Percentiles rank a stretch among this genome's conserved stretches.
Evolutionary conservation across 2,113 vertebrate genomes (phyloP).

Genomic region (Anguilla japonica): DNA sequence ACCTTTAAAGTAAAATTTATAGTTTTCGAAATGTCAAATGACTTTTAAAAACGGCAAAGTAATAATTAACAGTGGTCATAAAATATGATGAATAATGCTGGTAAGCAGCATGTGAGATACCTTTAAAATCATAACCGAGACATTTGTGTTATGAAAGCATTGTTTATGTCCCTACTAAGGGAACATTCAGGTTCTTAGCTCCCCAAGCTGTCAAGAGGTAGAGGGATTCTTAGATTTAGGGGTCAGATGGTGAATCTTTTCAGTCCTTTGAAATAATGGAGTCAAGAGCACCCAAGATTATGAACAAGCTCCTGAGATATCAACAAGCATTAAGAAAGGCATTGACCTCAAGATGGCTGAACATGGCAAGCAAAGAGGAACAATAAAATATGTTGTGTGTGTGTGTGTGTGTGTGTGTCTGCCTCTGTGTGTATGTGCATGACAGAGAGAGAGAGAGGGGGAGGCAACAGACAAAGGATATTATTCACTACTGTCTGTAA

Average conservation of each 20-base stretch:
- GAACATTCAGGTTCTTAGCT: neutral
- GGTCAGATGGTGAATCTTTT: conserved; percentile 1
- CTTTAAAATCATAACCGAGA: neutral
- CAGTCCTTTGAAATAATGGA: conserved; percentile 12
- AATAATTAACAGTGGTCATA: no score
- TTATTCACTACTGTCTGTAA: conserved; percentile 54
- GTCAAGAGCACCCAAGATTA: neutral
- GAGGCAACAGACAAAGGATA: conserved; percentile 47
- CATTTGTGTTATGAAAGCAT: neutral
- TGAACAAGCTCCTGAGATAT: neutral
- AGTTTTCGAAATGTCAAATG: no score
- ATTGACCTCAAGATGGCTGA: conserved; percentile 14
- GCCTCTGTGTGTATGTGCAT: conserved; percentile 20
- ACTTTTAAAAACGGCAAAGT: no score
- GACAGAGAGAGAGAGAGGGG: conserved; percentile 7
- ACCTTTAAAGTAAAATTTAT: no score
- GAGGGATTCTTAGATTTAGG: neutral
- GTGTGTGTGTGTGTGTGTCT: conserved; percentile 26
- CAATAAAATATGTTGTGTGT: neutral
- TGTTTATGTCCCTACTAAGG: neutral
- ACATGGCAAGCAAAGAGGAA: neutral
- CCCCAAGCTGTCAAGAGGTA: neutral
- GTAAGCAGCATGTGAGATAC: no score
- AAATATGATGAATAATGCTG: no score
- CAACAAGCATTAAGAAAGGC: neutral